Evolutionary conservation across 2,113 vertebrate genomes (phyloP), one percentile per base, ranked within the genome.

Genomic region (Heterochromis multidens): DNA sequence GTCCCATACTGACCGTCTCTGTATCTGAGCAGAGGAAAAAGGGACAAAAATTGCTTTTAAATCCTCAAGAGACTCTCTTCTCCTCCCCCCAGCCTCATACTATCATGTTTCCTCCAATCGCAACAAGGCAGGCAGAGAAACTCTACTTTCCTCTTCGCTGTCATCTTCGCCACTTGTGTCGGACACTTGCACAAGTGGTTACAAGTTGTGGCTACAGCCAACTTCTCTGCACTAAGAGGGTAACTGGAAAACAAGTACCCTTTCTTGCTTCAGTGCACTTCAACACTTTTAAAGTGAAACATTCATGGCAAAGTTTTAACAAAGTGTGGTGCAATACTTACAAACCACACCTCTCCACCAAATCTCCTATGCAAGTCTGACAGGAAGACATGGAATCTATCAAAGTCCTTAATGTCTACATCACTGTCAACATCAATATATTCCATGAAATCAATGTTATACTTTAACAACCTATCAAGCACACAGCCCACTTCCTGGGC

Each of bases 351-450:
- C 61, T 63, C 61, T 63, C 19, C 31, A 63, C 31, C 19, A 37
- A n/a, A 63, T 63, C 61, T 0, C 9, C 17, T 2, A 1, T 12
- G 19, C 61, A 37, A 6, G 17, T 37, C 33, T 65, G 62, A 65
- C 35, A 54, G 27, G 27, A 76, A 54, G 17, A 21, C 70, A 19
- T n/a, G 0, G 27, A 1, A 54, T 31, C 67, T 21, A 0, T 52
- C 0, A 31, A 74, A 74, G 67, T 74, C 29, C 70, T 52, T 54
- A 29, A 49, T n/a, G 0, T 29, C 46, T 31, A 0, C 2, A 2
- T 74, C 43, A 52, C 0, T 33, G 46, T 74, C 27, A 2, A 54
- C 46, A 52, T 54, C 19, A 52, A 54, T 31, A 0, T n/a, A 74
- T 5, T 74, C 17, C 43, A 49, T 33, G 6, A 54, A 74, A 74